Evolutionary conservation across 1,140 invertebrate genomes (phyloP).

Genomic region (Aphis gossypii): DNA sequence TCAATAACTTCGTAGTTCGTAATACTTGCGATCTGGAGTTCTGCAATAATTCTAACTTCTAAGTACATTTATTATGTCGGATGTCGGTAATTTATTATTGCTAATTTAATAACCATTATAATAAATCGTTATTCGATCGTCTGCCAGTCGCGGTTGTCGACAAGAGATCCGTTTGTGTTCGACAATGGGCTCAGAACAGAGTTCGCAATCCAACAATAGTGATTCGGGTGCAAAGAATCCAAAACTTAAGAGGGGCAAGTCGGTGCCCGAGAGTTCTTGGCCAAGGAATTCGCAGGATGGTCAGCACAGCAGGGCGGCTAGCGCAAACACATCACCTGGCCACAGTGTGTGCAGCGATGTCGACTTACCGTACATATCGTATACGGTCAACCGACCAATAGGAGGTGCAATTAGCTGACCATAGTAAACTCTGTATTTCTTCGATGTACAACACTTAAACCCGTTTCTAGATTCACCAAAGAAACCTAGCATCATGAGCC

Average conservation of each 20-base stretch:
- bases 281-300: constrained; percentile 60
- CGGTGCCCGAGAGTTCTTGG: constrained; percentile 59
- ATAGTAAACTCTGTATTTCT: neutral
- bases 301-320: constrained; percentile 64
- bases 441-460: neutral
- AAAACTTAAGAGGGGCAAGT: constrained; percentile 58
- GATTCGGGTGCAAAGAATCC: constrained; percentile 33
- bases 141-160: too few species aligned
- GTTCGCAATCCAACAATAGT: constrained; percentile 56
- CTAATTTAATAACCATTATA: neutral
- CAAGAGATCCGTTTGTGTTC: neutral
- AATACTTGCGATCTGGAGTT: too few species aligned
- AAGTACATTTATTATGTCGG: too few species aligned
- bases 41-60: too few species aligned
- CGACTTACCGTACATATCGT: constrained; percentile 93
- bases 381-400: constrained; percentile 90
- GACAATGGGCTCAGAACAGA: constrained; percentile 62
- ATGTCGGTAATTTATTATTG: too few species aligned
- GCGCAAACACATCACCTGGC: constrained; percentile 74
- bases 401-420: constrained; percentile 68
- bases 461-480: constrained; percentile 52
- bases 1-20: too few species aligned
- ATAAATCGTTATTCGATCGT: neutral
- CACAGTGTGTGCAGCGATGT: constrained; percentile 87
- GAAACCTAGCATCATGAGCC: constrained; percentile 22